A percentile compares a stretch with the other conserved stretches of the same genome.
Conservation (phyloP, 2,113 vertebrate genomes). For the Scomber colias region DNA sequence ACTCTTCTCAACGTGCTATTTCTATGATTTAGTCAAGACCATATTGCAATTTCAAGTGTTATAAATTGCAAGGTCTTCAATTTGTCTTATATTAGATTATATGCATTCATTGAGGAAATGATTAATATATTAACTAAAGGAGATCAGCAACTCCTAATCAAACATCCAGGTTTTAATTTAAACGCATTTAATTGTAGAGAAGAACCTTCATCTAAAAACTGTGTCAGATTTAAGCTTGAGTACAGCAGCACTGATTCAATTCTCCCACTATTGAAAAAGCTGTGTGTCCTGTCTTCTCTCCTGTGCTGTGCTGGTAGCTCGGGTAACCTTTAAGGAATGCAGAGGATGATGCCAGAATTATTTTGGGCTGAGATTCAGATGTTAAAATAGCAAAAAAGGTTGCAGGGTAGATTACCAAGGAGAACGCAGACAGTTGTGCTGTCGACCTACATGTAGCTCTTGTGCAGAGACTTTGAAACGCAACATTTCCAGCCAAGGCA, state of each 20-base stretch:
- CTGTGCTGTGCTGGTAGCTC: constrained; percentile 57
- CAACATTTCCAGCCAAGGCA: constrained; percentile 70
- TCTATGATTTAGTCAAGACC: not conserved
- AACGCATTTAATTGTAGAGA: constrained; percentile 14
- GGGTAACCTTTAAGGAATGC: constrained; percentile 75
- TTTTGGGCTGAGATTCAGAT: constrained; percentile 79
- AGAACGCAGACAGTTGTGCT: constrained; percentile 65
- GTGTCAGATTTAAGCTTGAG: constrained; percentile 24
- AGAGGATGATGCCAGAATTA: constrained; percentile 79
- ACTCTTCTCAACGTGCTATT: not conserved
- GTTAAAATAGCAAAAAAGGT: constrained; percentile 83
- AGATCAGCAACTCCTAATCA: not conserved
- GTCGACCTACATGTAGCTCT: constrained; percentile 66
- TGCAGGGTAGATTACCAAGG: constrained; percentile 74
- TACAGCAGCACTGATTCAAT: constrained; percentile 43
- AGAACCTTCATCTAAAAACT: not conserved
- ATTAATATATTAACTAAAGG: not conserved
- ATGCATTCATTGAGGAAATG: not conserved
- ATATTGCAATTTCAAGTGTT: not conserved
- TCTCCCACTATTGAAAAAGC: constrained; percentile 54
- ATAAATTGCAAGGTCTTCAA: not conserved
- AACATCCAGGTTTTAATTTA: constrained; percentile 7
- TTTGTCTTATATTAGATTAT: not conserved
- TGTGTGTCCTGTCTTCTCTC: constrained; percentile 44
- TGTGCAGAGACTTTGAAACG: constrained; percentile 54